Percentiles rank a stretch among this genome's conserved stretches.
Conservation (phyloP, 2,888 invertebrate species). For the Abscondita cerata region DNA sequence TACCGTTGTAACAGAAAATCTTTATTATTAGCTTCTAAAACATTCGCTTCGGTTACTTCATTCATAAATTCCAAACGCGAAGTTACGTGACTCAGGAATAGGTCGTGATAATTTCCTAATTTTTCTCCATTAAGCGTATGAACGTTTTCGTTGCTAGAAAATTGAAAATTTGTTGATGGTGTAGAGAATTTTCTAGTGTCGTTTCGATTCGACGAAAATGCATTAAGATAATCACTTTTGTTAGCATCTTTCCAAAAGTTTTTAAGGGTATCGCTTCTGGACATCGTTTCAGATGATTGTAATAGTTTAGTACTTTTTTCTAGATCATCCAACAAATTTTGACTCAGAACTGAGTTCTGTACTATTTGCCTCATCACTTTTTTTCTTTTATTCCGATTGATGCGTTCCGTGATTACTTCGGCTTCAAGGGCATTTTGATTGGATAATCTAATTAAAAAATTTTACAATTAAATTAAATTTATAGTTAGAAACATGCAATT, state of each 20-base stretch:
- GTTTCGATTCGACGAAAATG: neutral
- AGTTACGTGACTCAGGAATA: conserved; percentile 12
- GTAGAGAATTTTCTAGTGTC: neutral
- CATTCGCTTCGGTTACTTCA: neutral
- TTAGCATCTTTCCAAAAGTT: neutral
- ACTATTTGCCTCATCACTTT: no score
- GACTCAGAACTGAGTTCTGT: conserved; percentile 1
- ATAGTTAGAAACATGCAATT: no score
- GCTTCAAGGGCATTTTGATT: conserved; percentile 42
- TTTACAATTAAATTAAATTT: no score
- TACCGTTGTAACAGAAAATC: conserved; percentile 24
- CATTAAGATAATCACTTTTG: neutral
- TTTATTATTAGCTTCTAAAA: neutral
- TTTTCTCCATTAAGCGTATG: conserved; percentile 12
- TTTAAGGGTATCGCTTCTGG: neutral
- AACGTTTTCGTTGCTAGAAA: conserved; percentile 7
- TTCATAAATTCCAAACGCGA: neutral
- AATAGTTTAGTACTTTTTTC: neutral
- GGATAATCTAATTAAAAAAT: conserved; percentile 37
- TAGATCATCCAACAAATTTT: conserved; percentile 3
- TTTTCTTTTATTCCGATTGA: conserved; percentile 49
- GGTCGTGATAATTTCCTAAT: conserved; percentile 21
- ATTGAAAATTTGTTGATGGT: conserved; percentile 3
- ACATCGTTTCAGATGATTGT: neutral
- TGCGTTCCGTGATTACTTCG: conserved; percentile 47